Base-by-base conservation (phyloP, 2,797 vertebrate species). In the Acanthornis magna region DNA sequence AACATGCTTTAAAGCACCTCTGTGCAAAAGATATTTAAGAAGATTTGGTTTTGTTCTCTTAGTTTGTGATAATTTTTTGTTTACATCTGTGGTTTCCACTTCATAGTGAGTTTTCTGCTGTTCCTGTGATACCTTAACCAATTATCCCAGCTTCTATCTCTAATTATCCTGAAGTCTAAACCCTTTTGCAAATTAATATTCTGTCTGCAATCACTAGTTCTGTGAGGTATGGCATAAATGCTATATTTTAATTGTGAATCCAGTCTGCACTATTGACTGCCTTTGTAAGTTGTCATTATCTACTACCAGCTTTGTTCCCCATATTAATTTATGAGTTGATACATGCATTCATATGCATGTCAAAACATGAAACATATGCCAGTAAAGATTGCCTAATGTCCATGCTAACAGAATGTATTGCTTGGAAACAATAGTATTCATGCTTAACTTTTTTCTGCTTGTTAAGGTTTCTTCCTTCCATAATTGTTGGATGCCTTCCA, bases 121-220 rank as follows among this genome's bases (percentile, higher is more conserved):
- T 81, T 85, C 89, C 68, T 81, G 5, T 75, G 23, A 53, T 77
- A 73, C 17, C 22, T 66, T 78, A 62, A 21, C 27, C 67, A 75
- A 66, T 75, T 88, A 70, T 60, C 5, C 73, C 75, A 85, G 55
- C 42, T 73, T 58, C 60, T 66, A 23, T 58, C 66, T 86, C 47
- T 68, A 86, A 74, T 81, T 81, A 77, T 53, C 53, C 32, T 68
- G 60, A 89, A 75, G 57, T 19, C 30, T 87, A 50, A 88, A 57
- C 5, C 12, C 9, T 84, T 91, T 62, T 75, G 25, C 51, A 94
- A 94, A 93, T 93, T 84, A 92, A 73, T 85, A 80, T 68, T 82
- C 70, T 85, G 17, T 20, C 60, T 81, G 25, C 23, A 58, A 15
- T 47, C 55, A 88, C 34, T 20, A 45, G n/a, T 70, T 42, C 15